Base-by-base conservation (phyloP, 2,113 vertebrate species). In the Periophthalmus modestus region DNA sequence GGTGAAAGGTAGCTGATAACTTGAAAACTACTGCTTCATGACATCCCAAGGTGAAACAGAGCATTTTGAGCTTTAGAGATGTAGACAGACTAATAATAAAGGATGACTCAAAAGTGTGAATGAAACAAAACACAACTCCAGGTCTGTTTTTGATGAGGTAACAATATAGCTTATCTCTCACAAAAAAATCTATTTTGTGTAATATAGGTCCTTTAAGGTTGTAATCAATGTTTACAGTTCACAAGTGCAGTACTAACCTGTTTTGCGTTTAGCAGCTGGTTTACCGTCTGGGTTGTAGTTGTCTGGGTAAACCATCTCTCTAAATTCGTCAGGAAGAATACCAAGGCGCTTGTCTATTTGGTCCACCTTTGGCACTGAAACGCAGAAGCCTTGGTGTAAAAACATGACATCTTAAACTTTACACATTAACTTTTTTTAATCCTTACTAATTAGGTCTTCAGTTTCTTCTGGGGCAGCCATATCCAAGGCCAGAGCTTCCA, bases 401-500 rank as follows among this genome's bases (percentile, higher is more conserved):
- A 16, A 19, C n/a, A 11, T 36, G 2, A 19, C 7, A 7, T 39
- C 19, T 34, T 61, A 4, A 7, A 15, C 15, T 33, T 18, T n/a
- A 7, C 47, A 34, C 55, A 12, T 24, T 6, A 28, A 9, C 36
- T 12, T 72, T 79, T 4, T 18, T 78, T 59, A 68, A 57, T 4
- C 83, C 96, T 95, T 92, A 98, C 97, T 63, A 78, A 96, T 99
- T 80, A 97, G 92, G 85, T 99, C 98, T 0, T 95, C 95, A 24
- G 89, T 93, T 50, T 93, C 85, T 65, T 99, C 98, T 4, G 97
- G 96, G 77, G 95, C 95, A 81, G 86, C 0, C 93, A 95, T 83
- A 73, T 96, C 95, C 84, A 99, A 89, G 0, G 98, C 98, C 85
- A 99, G 89, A 46, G 97, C 98, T 88, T 99, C 98, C 88, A 99